Conservation (phyloP, 2,113 vertebrate genomes). For the Lucifuga dentata region DNA sequence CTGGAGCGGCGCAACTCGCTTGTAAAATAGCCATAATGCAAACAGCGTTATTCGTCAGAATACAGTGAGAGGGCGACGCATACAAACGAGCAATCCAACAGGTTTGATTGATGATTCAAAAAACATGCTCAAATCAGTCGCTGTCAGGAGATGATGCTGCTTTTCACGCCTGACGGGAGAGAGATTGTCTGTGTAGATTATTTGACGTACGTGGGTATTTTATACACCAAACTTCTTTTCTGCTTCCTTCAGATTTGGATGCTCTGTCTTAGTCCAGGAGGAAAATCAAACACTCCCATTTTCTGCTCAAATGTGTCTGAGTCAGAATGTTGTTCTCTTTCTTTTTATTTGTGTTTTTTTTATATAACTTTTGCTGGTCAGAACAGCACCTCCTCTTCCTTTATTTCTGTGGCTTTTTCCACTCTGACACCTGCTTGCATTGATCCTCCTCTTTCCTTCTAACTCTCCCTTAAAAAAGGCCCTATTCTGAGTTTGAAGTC, state of each 20-base stretch:
- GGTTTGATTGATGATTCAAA: neutral
- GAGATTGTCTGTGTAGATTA: no score
- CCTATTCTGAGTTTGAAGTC: slow-evolving; percentile 75
- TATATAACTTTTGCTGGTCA: slow-evolving; percentile 36
- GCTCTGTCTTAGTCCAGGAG: no score
- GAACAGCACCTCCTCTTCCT: slow-evolving; percentile 28
- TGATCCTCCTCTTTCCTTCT: slow-evolving; percentile 32
- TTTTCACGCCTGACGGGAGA: no score
- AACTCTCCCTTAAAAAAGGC: slow-evolving; percentile 47
- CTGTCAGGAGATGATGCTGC: no score
- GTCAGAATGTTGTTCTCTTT: slow-evolving; percentile 24
- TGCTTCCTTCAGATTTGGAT: no score
- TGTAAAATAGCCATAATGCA: slow-evolving; percentile 14
- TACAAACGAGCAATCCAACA: neutral
- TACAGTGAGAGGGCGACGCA: neutral
- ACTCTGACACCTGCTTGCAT: slow-evolving; percentile 57
- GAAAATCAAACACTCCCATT: neutral
- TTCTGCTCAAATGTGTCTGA: slow-evolving; percentile 39
- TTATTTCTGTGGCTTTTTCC: slow-evolving; percentile 54
- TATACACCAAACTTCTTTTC: no score
- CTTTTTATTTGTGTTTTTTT: slow-evolving; percentile 33
- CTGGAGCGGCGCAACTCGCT: slow-evolving; percentile 7
- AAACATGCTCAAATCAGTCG: neutral
- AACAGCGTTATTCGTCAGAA: slow-evolving; percentile 12
- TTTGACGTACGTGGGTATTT: no score